phyloP scores from a whole-genome alignment of 2,113 vertebrate genomes.

The Siphamia tubifer region DNA sequence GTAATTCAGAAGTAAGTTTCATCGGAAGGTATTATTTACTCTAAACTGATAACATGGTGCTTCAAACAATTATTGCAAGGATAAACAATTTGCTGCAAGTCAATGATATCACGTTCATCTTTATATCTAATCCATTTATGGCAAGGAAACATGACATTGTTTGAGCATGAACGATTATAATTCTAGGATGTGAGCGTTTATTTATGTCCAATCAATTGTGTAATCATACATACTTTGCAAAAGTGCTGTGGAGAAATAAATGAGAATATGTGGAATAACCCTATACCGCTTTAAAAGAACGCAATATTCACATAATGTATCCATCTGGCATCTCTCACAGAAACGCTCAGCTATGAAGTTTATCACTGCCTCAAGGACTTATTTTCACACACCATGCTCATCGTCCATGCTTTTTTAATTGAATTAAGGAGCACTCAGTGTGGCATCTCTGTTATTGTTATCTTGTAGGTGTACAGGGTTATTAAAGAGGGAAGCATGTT shows the following conservation, averaged over 20 bases:
- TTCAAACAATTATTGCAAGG: not conserved
- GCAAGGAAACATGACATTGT: not conserved
- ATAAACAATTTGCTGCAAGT: not conserved
- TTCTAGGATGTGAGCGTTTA: not conserved
- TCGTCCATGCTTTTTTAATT: slow-evolving; percentile 64
- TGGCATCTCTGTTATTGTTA: slow-evolving; percentile 63
- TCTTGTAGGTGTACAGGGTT: slow-evolving; percentile 68
- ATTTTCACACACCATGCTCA: slow-evolving; percentile 41
- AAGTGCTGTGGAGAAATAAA: not conserved
- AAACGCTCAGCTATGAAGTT: slow-evolving; percentile 40
- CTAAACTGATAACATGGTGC: not conserved
- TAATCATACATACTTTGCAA: not conserved
- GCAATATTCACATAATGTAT: slow-evolving; percentile 21
- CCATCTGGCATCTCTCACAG: slow-evolving; percentile 32
- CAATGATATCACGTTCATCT: not conserved
- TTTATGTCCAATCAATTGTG: not conserved
- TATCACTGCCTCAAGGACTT: slow-evolving; percentile 56
- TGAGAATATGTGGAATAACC: not conserved
- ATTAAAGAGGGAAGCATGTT: slow-evolving; percentile 64
- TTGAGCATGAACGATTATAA: not conserved
- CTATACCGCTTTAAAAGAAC: not conserved
- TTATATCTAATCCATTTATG: not conserved
- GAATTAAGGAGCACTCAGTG: slow-evolving; percentile 62
- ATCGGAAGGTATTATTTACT: too few relatives aligned
- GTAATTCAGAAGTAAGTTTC: too few relatives aligned